Percentiles rank a stretch among this genome's conserved stretches.
Evolutionary conservation across 2,888 invertebrate genomes (phyloP).

Genomic region (Melanostoma scalare): DNA sequence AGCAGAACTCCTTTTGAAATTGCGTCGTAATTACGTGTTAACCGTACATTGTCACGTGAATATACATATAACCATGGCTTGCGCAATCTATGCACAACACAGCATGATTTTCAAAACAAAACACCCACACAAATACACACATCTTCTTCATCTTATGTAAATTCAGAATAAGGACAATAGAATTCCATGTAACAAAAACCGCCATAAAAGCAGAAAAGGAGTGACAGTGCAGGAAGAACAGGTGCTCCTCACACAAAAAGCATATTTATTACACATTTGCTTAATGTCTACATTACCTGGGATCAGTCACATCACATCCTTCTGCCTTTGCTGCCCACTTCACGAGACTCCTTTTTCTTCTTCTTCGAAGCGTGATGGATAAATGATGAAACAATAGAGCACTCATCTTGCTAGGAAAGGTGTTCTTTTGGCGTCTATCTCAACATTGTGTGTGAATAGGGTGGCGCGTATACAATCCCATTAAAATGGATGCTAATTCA

Average conservation of each 20-base stretch:
- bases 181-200: conserved; percentile 28
- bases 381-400: conserved; percentile 62
- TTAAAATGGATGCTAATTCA: conserved; percentile 62
- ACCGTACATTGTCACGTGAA: conserved; percentile 47
- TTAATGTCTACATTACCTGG: conserved; percentile 67
- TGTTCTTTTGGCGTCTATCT: conserved; percentile 36
- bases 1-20: conserved; percentile 38
- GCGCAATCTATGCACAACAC: background rate
- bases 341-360: background rate
- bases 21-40: conserved; percentile 57
- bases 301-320: conserved; percentile 39
- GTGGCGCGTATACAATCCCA: conserved; percentile 17
- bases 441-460: background rate
- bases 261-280: conserved; percentile 66
- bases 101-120: conserved; percentile 37
- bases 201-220: conserved; percentile 1
- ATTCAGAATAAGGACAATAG: conserved; percentile 34
- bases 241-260: conserved; percentile 26
- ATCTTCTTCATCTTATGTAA: conserved; percentile 15
- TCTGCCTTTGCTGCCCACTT: conserved; percentile 20
- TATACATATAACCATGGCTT: background rate
- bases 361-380: conserved; percentile 31
- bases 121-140: conserved; percentile 1
- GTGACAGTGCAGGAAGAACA: conserved; percentile 37
- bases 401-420: conserved; percentile 45